Base-by-base conservation (phyloP, 1,140 invertebrate genomes). In the Riptortus pedestris region DNA sequence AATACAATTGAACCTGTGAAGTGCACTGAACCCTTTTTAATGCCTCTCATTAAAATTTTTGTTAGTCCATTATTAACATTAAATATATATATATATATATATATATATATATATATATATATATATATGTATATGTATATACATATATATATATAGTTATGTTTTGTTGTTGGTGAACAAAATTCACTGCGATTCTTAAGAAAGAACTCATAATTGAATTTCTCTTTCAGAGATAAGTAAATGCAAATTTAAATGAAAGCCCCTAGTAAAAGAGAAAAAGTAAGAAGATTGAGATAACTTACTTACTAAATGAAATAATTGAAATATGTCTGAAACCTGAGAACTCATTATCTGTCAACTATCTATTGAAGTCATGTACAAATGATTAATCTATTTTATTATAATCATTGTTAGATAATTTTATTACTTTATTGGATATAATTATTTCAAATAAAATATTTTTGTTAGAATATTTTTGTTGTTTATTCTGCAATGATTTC, bases 1-100 rank as follows among this genome's bases (percentile, higher is more conserved):
- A 60, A 31, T 33, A 60, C 33, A 31, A 24, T 63, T 63, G 24
- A 51, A 47, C 61, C 26, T 51, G 52, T 52, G 38, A 51, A 27
- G 31, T 63, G 31, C 45, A 63, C 48, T 51, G 61, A 48, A 28
- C 24, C 47, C 47, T 43, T 62, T 14, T 33, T 60, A 60, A 31
- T 60, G 33, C 59, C 28, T 60, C 27, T 27, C 38, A 18, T 20
- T 33, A 31, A 33, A 31, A 29, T 31, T 60, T 60, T 31, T 60
- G 27, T 60, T 60, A 58, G 33, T 33, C 29, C 20, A 31, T 60
- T 33, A 60, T 27, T 31, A 60, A 60, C 38, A 5, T 14, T 7
- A 38, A 38, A 7, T 7, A 7, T 7, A 38, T 38, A 38, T 7
- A 38, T n/a, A n/a, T n/a, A n/a, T n/a, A n/a, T n/a, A n/a, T n/a